Conservation (phyloP, 2,113 vertebrate genomes). For the Plestiodon gilberti region DNA sequence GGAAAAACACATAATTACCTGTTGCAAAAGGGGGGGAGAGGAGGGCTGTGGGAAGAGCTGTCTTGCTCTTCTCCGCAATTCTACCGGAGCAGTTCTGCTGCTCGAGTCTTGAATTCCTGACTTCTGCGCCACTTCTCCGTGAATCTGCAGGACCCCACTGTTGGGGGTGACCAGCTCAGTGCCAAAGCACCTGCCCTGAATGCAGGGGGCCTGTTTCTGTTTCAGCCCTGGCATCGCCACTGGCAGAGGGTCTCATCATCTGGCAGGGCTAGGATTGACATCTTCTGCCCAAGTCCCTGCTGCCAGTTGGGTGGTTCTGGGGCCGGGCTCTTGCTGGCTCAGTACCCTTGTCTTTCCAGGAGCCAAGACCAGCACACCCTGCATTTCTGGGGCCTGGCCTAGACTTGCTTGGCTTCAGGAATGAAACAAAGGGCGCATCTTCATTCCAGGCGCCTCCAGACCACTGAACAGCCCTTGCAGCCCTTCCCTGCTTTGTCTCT, state of each 20-base stretch:
- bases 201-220: too few species aligned
- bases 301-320: too few species aligned
- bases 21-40: not conserved
- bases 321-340: too few species aligned
- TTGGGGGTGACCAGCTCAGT: too few species aligned
- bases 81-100: not conserved
- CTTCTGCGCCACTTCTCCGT: not conserved
- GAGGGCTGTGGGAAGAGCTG: not conserved
- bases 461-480: not conserved
- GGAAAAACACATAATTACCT: not conserved
- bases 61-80: not conserved
- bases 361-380: not conserved
- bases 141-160: too few species aligned
- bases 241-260: too few species aligned
- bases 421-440: not conserved
- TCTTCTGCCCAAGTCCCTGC: too few species aligned
- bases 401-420: too few species aligned
- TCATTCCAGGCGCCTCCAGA: not conserved
- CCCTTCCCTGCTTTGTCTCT: not conserved
- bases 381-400: not conserved
- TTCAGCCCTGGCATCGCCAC: too few species aligned
- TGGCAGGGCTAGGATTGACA: too few species aligned
- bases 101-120: rapidly evolving
- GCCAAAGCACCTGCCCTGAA: too few species aligned
- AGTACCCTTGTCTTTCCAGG: not conserved